A percentile compares a stretch with the other conserved stretches of the same genome.
phyloP scores from a whole-genome alignment of 2,888 invertebrate species.

The Limnephilus lunatus region DNA sequence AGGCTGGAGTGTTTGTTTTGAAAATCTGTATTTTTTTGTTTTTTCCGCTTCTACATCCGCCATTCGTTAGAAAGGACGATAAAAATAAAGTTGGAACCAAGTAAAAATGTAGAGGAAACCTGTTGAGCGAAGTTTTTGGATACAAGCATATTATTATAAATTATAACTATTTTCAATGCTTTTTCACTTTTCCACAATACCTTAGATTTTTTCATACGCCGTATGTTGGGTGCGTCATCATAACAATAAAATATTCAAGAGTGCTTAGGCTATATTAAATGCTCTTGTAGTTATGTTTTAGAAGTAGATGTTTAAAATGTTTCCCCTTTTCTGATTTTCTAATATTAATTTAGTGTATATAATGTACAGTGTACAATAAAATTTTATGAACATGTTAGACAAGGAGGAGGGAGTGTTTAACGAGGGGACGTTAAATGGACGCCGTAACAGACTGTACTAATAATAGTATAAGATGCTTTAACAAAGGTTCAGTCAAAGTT shows the following conservation, averaged over 20 bases:
- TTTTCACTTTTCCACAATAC: neutral
- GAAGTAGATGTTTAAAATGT: neutral
- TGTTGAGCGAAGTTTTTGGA: neutral
- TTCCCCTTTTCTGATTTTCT: neutral
- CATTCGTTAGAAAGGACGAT: too few species aligned
- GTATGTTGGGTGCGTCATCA: neutral
- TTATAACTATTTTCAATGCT: neutral
- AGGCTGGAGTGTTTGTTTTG: too few species aligned
- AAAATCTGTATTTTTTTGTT: too few species aligned
- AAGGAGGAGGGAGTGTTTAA: neutral
- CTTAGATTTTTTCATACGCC: neutral
- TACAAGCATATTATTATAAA: neutral
- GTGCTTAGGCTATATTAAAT: neutral
- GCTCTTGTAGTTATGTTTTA: neutral
- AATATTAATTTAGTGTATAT: neutral
- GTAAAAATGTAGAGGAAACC: neutral
- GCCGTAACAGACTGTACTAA: conserved; percentile 17
- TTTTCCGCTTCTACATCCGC: too few species aligned
- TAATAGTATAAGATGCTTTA: conserved; percentile 18
- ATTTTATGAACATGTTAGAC: neutral
- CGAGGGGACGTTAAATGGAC: conserved; percentile 2
- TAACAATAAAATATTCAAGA: neutral
- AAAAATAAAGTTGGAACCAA: too few species aligned
- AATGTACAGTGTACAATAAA: neutral
- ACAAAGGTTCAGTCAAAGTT: conserved; percentile 24